These are phyloP conservation scores for Lasioglossum zephyrum DNA, from an alignment of 2,888 invertebrate genomes.

Conservation along the genomic window DNA sequence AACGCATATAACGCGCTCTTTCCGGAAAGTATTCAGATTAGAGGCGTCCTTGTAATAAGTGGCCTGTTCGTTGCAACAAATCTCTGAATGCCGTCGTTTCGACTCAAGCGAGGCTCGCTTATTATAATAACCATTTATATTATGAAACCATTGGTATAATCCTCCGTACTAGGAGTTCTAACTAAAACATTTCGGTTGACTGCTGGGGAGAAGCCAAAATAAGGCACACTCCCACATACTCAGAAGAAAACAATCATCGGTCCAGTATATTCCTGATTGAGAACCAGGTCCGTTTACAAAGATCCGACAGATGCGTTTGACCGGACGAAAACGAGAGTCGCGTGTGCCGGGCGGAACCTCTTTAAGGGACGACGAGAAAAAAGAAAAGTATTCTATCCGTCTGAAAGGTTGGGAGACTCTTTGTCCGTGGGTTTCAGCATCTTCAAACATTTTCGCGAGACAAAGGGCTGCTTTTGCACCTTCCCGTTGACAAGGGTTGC, in stretches of 20 bases:
- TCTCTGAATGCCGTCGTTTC: too few species aligned
- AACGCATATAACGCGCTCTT: not conserved
- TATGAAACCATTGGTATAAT: too few species aligned
- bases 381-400: not conserved
- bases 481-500: not conserved
- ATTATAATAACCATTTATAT: too few species aligned
- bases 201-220: not conserved
- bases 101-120: too few species aligned
- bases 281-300: not conserved
- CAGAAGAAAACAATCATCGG: not conserved
- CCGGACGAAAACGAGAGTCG: not conserved
- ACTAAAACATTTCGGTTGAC: too few species aligned
- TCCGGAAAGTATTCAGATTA: too few species aligned
- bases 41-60: too few species aligned
- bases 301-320: slow-evolving; percentile 2
- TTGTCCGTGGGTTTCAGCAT: slow-evolving; percentile 25
- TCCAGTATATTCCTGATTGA: not conserved
- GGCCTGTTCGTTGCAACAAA: too few species aligned
- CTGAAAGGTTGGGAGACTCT: slow-evolving; percentile 38
- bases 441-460: slow-evolving; percentile 36
- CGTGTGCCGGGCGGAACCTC: not conserved
- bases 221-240: not conserved
- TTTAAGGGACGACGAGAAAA: not conserved
- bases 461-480: slow-evolving; percentile 37
- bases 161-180: not conserved